Evolutionary conservation across 2,888 invertebrate species (phyloP), one percentile per base, ranked within the genome.

Genomic region (Seira sanloemensis): DNA sequence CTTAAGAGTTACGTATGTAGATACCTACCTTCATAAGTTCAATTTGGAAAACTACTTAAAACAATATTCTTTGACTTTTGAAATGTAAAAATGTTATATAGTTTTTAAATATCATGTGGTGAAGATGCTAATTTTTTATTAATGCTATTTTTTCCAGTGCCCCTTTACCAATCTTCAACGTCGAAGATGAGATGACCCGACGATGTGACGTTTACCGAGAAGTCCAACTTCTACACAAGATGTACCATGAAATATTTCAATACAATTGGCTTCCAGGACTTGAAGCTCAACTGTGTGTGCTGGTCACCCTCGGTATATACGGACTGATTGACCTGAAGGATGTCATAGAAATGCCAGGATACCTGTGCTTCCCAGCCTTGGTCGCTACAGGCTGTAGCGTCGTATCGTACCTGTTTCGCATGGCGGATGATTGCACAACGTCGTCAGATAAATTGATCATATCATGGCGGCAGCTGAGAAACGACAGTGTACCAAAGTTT

Each of bases 241-340:
- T 82, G 12, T 82, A 82, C 58, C 82, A 82, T 21, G 82, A 82
- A 82, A 82, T 82, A 1, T 82, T 82, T 58, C 82, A 77, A 21
- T 82, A 72, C 58, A 77, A 77, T 37, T 82, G 82, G 82, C 82
- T 82, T 77, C 82, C 82, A 24, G 82, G 77, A 18, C 62, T 82
- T 7, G 82, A 82, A 23, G 82, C 82, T 72, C 82, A 82, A 73
- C 72, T 82, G 7, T 82, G 82, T 23, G 67, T 72, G 12, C 54
- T 82, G 7, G 77, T 82, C 1, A 77, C 82, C 16, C 72, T 82
- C 2, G 82, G 82, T n/a, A 66, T 82, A 0, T 82, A 82, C 23
- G 76, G 82, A 50, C 76, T 82, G 82, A 50, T 82, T 50, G 82
- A 82, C 58, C 77, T 82, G 72, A 82, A 82, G 27, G 82, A 67